These are phyloP conservation scores for Columbina picui DNA, from an alignment of 2,113 vertebrate species.

Conservation along the genomic window DNA sequence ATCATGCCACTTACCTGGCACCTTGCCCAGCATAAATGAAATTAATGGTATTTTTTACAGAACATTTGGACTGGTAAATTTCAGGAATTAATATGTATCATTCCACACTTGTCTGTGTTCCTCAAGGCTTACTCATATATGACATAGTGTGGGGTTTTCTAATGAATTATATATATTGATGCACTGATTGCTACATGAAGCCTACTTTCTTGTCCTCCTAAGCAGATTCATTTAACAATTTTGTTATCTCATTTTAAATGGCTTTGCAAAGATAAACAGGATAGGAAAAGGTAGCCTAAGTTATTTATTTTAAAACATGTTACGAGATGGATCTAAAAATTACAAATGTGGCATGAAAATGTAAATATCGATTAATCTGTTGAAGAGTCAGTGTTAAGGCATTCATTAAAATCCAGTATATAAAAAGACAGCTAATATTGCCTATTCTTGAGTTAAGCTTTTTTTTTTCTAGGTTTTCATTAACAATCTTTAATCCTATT, in stretches of 20 bases:
- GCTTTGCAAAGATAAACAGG: neutral
- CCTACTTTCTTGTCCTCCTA: neutral
- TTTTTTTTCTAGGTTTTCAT: neutral
- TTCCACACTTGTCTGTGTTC: neutral
- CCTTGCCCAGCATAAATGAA: neutral
- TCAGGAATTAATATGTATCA: neutral
- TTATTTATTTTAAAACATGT: neutral
- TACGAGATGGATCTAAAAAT: neutral
- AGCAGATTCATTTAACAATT: fast-evolving
- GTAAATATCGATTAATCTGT: neutral
- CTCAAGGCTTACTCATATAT: neutral
- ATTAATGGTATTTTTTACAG: neutral
- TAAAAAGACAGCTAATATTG: neutral
- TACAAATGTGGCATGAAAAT: neutral
- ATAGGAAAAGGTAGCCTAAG: neutral
- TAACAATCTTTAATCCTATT: slow-evolving; percentile 7
- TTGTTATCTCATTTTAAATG: neutral
- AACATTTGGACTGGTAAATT: neutral
- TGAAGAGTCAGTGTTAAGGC: neutral
- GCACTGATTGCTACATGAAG: neutral
- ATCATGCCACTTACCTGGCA: neutral
- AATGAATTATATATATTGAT: neutral
- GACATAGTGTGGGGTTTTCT: fast-evolving
- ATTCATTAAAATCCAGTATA: neutral
- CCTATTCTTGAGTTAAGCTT: neutral